These are phyloP conservation scores for Elysia crispata DNA, from an alignment of 2,888 invertebrate genomes.

Conservation along the genomic window DNA sequence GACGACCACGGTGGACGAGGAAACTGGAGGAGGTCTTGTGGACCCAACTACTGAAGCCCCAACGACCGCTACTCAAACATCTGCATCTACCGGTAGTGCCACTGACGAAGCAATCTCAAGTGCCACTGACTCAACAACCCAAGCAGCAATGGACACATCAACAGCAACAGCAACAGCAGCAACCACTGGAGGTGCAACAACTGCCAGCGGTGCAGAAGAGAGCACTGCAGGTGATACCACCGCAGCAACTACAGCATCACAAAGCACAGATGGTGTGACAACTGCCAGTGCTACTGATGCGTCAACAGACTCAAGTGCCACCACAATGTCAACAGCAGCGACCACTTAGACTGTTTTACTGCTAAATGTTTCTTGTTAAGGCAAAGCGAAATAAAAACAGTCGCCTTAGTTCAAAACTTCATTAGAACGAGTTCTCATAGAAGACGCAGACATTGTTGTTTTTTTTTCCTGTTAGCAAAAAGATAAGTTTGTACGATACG, in stretches of 20 bases:
- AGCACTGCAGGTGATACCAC: background rate
- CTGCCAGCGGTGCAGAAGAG: background rate
- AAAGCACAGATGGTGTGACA: no score
- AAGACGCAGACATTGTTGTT: no score
- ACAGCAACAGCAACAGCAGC: background rate
- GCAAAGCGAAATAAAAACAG: no score
- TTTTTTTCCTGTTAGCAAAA: no score
- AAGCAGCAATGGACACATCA: background rate
- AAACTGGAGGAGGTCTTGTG: background rate
- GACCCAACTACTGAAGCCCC: background rate
- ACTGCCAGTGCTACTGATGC: no score
- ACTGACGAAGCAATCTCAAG: background rate
- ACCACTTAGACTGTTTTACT: no score
- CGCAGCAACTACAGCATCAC: background rate
- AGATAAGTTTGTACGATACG: no score
- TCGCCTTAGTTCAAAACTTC: no score
- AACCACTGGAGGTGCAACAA: background rate
- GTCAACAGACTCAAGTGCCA: no score
- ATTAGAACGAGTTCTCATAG: no score
- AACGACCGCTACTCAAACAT: background rate
- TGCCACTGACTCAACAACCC: background rate
- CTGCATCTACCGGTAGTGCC: background rate
- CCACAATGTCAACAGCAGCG: no score
- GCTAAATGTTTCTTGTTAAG: no score
- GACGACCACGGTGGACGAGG: background rate